Conservation (phyloP, 2,113 vertebrate genomes). For the Petrocephalus zakoni region DNA sequence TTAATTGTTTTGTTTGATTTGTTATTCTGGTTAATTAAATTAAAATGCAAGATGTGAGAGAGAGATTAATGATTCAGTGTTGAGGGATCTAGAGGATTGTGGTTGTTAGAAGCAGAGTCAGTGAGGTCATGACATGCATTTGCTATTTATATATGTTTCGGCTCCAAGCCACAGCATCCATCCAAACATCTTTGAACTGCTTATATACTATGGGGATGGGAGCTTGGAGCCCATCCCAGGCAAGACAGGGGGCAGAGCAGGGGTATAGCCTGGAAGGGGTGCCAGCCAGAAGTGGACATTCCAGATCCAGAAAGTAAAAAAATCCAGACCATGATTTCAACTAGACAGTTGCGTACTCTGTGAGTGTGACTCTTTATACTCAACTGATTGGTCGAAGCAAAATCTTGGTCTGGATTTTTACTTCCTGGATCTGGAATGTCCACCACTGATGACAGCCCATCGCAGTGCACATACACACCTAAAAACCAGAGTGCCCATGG, state of each 20-base stretch:
- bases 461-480: background rate
- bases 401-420: background rate
- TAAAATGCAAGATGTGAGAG: conserved; percentile 3
- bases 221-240: background rate
- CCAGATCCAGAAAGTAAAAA: background rate
- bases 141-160: background rate
- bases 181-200: background rate
- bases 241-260: background rate
- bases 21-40: background rate
- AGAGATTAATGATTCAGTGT: background rate
- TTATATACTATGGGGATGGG: background rate
- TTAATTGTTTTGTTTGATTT: conserved; percentile 4
- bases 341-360: background rate
- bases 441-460: background rate
- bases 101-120: background rate
- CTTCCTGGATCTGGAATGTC: background rate
- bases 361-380: background rate
- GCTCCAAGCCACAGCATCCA: background rate
- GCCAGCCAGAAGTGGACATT: background rate
- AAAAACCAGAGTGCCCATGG: background rate
- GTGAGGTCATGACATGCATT: background rate
- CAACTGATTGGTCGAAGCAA: background rate
- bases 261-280: background rate
- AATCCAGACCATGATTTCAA: background rate
- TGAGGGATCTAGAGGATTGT: background rate